Evolutionary conservation across 2,888 invertebrate species (phyloP).

Genomic region (Acanthopleura granulata): DNA sequence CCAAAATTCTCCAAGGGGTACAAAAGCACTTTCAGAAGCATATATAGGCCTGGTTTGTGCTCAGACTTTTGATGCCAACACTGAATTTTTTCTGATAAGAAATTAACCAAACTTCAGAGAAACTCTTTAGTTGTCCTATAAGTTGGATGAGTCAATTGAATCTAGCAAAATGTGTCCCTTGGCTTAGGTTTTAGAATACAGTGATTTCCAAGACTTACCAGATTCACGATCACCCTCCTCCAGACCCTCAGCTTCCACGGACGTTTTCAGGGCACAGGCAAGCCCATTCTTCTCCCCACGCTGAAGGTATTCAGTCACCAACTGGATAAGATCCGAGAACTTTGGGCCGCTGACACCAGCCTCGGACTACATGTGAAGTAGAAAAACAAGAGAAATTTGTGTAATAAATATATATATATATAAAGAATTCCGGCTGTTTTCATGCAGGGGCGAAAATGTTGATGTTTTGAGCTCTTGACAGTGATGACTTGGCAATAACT

Average conservation of each 20-base stretch:
- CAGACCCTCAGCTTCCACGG: constrained; percentile 47
- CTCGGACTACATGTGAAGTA: constrained; percentile 54
- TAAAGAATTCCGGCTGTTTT: not conserved
- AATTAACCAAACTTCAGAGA: too few relatives aligned
- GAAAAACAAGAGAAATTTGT: not conserved
- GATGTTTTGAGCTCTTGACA: not conserved
- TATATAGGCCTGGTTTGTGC: too few relatives aligned
- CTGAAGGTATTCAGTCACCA: constrained; percentile 61
- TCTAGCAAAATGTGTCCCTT: too few relatives aligned
- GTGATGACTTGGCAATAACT: too few relatives aligned
- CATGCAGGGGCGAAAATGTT: not conserved
- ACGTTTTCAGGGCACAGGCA: constrained; percentile 53
- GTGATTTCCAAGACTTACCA: constrained; percentile 31
- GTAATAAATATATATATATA: too few relatives aligned
- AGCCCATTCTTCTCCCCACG: constrained; percentile 64
- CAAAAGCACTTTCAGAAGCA: too few relatives aligned
- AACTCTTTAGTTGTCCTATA: too few relatives aligned
- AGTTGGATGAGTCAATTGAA: too few relatives aligned
- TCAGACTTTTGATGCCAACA: too few relatives aligned
- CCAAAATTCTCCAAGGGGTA: too few relatives aligned
- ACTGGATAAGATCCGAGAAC: constrained; percentile 57
- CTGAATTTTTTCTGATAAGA: too few relatives aligned
- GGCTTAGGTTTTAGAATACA: too few relatives aligned
- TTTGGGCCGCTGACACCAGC: constrained; percentile 54
- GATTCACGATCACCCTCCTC: constrained; percentile 44